A percentile compares a stretch with the other conserved stretches of the same genome.
phyloP scores from a whole-genome alignment of 1,140 invertebrate genomes.

The Chelonus insularis region DNA sequence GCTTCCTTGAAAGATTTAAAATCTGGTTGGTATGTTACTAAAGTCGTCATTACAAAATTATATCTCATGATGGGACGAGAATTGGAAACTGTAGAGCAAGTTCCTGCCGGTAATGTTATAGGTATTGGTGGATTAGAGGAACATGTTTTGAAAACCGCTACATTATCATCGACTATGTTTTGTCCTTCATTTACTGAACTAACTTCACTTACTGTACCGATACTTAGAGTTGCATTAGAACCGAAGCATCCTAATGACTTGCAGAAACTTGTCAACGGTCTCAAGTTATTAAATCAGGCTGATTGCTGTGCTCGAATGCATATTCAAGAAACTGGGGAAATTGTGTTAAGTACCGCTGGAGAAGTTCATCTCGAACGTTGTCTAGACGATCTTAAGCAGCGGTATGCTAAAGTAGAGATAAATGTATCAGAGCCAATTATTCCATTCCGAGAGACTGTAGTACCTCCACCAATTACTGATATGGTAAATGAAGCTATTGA shows the following conservation, averaged over 20 bases:
- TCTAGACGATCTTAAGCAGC: slow-evolving; percentile 78
- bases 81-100: slow-evolving; percentile 76
- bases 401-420: slow-evolving; percentile 87
- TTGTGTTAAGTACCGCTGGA: slow-evolving; percentile 94
- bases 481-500: slow-evolving; percentile 88
- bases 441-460: slow-evolving; percentile 92
- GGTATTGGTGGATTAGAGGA: slow-evolving; percentile 88
- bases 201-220: slow-evolving; percentile 79
- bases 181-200: slow-evolving; percentile 91
- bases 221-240: slow-evolving; percentile 93
- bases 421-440: slow-evolving; percentile 94
- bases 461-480: slow-evolving; percentile 80
- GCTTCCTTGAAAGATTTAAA: slow-evolving; percentile 69
- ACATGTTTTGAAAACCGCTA: slow-evolving; percentile 87
- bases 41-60: slow-evolving; percentile 69
- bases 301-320: slow-evolving; percentile 91
- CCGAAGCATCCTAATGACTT: slow-evolving; percentile 82
- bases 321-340: slow-evolving; percentile 92
- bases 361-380: slow-evolving; percentile 98
- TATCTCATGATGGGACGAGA: slow-evolving; percentile 96
- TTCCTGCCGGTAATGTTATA: slow-evolving; percentile 87
- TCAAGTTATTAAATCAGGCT: slow-evolving; percentile 86
- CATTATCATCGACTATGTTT: slow-evolving; percentile 79
- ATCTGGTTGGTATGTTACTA: slow-evolving; percentile 67
- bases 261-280: slow-evolving; percentile 76